Percentiles rank a stretch among this genome's conserved stretches.
These are phyloP conservation scores for Mustelus asterias DNA, from an alignment of 2,113 vertebrate genomes.

Conservation along the genomic window DNA sequence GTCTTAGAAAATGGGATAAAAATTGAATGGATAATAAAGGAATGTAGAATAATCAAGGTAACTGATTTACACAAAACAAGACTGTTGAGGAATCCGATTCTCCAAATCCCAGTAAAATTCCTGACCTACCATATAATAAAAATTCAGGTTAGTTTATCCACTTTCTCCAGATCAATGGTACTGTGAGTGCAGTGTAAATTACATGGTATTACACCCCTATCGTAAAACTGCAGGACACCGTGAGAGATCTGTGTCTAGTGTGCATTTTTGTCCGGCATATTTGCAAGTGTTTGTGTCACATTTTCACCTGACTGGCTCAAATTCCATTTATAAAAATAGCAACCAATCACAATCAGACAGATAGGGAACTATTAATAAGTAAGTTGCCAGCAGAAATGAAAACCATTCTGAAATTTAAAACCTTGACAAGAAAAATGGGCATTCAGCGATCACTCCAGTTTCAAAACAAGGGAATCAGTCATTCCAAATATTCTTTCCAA, in stretches of 20 bases:
- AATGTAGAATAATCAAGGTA: neutral
- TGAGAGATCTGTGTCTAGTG: neutral
- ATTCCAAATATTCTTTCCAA: neutral
- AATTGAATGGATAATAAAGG: neutral
- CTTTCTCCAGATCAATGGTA: neutral
- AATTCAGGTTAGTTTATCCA: neutral
- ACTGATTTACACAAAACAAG: neutral
- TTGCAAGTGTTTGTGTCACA: neutral
- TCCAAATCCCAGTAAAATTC: neutral
- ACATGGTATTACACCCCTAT: neutral
- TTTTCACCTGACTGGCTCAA: neutral
- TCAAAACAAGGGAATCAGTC: neutral
- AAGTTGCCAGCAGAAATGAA: neutral
- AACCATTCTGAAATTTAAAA: neutral
- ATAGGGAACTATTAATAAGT: neutral
- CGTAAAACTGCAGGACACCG: neutral
- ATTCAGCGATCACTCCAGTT: neutral
- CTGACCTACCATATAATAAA: neutral
- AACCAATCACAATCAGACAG: neutral
- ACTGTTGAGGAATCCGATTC: neutral
- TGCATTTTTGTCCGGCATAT: neutral
- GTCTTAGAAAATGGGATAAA: conserved; percentile 6
- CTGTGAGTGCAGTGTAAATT: neutral
- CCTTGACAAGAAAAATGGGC: too few species aligned
- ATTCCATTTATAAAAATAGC: neutral